These are phyloP conservation scores for Aurelia sp. DNA, from an alignment of 30 jellyfish, hydroid and myxozoan species.

Conservation along the genomic window DNA sequence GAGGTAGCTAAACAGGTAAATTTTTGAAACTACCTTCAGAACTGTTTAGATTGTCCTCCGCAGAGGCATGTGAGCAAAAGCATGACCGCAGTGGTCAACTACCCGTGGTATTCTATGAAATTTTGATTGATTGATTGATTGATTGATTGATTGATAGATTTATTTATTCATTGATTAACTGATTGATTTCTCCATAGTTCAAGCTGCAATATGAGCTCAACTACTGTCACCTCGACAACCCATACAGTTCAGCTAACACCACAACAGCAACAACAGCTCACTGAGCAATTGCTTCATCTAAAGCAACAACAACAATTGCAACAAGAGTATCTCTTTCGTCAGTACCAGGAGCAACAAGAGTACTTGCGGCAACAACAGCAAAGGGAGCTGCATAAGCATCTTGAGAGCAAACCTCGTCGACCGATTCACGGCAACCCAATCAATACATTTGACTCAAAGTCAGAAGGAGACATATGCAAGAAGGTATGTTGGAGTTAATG, in stretches of 20 bases:
- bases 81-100: no score
- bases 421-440: constrained; percentile 31
- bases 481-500: constrained; percentile 20
- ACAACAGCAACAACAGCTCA: constrained; percentile 75
- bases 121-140: no score
- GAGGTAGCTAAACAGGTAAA: no score
- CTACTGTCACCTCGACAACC: constrained; percentile 71
- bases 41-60: no score
- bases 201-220: constrained; percentile 55
- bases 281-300: constrained; percentile 73
- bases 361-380: constrained; percentile 87
- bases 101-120: no score
- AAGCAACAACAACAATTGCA: constrained; percentile 83
- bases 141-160: no score
- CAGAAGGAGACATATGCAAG: constrained; percentile 65
- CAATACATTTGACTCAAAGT: constrained; percentile 49
- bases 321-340: constrained; percentile 66
- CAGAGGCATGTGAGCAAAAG: no score
- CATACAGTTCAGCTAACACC: constrained; percentile 76
- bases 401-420: constrained; percentile 64
- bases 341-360: constrained; percentile 92
- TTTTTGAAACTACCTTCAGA: no score
- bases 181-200: background rate
- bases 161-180: background rate
- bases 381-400: constrained; percentile 84